Evolutionary conservation across 2,113 vertebrate genomes (phyloP).

Genomic region (Polypterus bichir): DNA sequence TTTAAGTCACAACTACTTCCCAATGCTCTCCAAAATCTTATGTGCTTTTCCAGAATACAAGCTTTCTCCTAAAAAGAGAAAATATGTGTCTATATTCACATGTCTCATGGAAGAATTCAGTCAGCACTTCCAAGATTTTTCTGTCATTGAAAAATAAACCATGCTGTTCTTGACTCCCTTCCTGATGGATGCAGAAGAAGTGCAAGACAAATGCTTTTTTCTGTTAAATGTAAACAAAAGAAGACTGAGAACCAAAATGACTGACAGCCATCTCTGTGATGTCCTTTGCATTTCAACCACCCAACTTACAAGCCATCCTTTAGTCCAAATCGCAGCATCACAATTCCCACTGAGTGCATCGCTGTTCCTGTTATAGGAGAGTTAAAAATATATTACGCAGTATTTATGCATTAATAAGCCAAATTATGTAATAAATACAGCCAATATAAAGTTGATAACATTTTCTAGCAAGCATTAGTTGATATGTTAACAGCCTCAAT

Average conservation of each 20-base stretch:
- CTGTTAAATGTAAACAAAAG: slow-evolving; percentile 11
- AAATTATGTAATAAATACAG: too few relatives aligned
- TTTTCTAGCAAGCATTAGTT: too few relatives aligned
- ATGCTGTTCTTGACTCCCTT: too few relatives aligned
- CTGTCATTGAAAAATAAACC: slow-evolving; percentile 15
- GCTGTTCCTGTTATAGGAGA: too few relatives aligned
- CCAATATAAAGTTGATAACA: too few relatives aligned
- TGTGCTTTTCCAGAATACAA: slow-evolving; percentile 17
- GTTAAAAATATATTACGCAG: too few relatives aligned
- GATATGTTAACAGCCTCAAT: too few relatives aligned
- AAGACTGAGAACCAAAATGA: slow-evolving; percentile 18
- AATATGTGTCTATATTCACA: slow-evolving; percentile 17
- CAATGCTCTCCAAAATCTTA: slow-evolving; percentile 9
- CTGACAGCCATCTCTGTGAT: slow-evolving; percentile 15
- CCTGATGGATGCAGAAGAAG: slow-evolving; percentile 11
- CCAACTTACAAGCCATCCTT: slow-evolving; percentile 14
- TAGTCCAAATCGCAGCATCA: too few relatives aligned
- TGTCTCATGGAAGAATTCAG: slow-evolving; percentile 16
- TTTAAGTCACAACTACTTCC: slow-evolving; percentile 17
- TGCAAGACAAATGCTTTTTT: slow-evolving; percentile 20
- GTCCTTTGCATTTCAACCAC: slow-evolving; percentile 20
- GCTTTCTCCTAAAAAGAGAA: slow-evolving; percentile 17
- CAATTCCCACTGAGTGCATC: slow-evolving; percentile 20
- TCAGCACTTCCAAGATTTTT: slow-evolving; percentile 17
- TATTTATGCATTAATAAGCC: too few relatives aligned